These are phyloP conservation scores for Cheilosia soror DNA, from an alignment of 2,888 invertebrate genomes.

Conservation along the genomic window DNA sequence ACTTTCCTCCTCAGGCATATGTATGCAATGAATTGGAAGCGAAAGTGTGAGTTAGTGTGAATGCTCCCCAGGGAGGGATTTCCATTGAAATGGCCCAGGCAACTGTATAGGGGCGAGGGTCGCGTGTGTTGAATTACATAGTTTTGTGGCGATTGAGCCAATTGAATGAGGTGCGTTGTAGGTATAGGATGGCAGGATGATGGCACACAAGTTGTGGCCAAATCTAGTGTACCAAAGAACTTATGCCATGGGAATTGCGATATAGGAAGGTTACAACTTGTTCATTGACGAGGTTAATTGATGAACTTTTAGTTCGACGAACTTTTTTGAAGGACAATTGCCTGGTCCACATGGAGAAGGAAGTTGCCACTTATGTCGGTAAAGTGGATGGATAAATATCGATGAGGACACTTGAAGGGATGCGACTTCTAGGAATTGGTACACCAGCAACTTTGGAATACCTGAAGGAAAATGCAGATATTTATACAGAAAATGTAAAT, in stretches of 20 bases:
- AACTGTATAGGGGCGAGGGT: constrained; percentile 13
- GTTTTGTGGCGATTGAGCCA: constrained; percentile 71
- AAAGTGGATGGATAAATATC: constrained; percentile 6
- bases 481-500: constrained; percentile 39
- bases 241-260: constrained; percentile 44
- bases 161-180: constrained; percentile 70
- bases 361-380: constrained; percentile 32
- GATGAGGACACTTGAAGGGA: neutral
- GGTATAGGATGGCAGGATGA: constrained; percentile 2
- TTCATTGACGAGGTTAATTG: constrained; percentile 73
- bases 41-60: constrained; percentile 33
- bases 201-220: constrained; percentile 49
- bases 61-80: constrained; percentile 56
- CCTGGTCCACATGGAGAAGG: constrained; percentile 19
- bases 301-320: constrained; percentile 67
- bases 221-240: constrained; percentile 45
- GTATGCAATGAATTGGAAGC: constrained; percentile 39
- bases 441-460: neutral
- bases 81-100: constrained; percentile 56
- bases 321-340: constrained; percentile 65
- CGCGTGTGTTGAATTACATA: constrained; percentile 58
- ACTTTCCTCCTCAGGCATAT: constrained; percentile 12
- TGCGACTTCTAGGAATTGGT: constrained; percentile 5
- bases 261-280: constrained; percentile 63
- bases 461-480: constrained; percentile 16